Percentiles rank a stretch among this genome's conserved stretches.
Conservation (phyloP, 2,888 invertebrate genomes). For the Phaonia tiefii region DNA sequence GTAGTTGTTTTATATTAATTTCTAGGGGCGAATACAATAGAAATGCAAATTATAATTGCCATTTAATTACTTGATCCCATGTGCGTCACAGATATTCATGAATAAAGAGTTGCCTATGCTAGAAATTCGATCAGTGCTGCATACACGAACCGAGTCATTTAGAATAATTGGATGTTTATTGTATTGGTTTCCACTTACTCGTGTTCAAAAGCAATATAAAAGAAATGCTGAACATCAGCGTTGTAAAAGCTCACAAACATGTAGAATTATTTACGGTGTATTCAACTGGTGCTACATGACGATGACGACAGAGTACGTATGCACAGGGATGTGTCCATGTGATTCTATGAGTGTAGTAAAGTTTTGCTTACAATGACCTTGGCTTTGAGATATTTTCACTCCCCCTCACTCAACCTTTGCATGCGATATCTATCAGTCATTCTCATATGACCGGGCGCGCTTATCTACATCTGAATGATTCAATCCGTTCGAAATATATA, state of each 20-base stretch:
- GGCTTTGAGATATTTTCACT: conserved; percentile 57
- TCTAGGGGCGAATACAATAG: too few relatives aligned
- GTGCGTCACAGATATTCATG: too few relatives aligned
- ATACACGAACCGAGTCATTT: background rate
- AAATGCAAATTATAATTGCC: too few relatives aligned
- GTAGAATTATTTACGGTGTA: conserved; percentile 38
- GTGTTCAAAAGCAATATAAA: background rate
- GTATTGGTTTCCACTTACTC: background rate
- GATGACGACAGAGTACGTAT: background rate
- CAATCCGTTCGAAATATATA: conserved; percentile 35
- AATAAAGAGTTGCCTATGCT: too few relatives aligned
- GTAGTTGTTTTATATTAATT: too few relatives aligned
- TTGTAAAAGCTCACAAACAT: conserved; percentile 32
- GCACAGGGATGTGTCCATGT: conserved; percentile 4
- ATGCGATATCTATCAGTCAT: background rate
- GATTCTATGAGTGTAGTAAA: conserved; percentile 28
- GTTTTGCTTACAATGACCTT: conserved; percentile 47
- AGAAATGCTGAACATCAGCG: conserved; percentile 15
- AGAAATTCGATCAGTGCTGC: background rate
- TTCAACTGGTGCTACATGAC: background rate
- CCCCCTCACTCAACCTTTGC: background rate
- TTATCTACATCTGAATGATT: background rate
- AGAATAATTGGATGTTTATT: background rate
- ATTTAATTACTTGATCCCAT: too few relatives aligned
- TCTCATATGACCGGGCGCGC: background rate